Evolutionary conservation across 2,113 vertebrate genomes (phyloP), one percentile per base, ranked within the genome.

Genomic region (Daubentonia madagascariensis): DNA sequence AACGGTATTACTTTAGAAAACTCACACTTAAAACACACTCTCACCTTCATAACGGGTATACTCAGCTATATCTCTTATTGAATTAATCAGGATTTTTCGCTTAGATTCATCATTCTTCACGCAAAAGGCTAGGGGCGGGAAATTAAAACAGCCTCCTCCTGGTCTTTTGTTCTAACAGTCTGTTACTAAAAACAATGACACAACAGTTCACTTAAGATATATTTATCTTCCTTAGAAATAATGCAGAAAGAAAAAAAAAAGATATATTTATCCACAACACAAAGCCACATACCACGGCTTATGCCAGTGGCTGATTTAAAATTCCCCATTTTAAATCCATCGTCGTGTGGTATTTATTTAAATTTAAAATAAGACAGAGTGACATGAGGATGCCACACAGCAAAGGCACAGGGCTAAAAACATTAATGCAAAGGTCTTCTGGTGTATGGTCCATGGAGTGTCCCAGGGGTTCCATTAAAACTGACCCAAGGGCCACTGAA

Each of bases 21-120:
- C 96, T 90, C 95, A 97, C 97, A 95, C 96, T 89, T 91, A 94
- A 95, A 96, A 54, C 92, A 78, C 54, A 75, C 75, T 91, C 89
- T 93, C 92, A 95, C 61, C 17, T 88, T 85, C 88, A 67, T 63
- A 81, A 94, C 94, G 98, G 91, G 63, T 81, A 37, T 37, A 85
- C 68, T 84, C 94, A 91, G 89, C 96, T 97, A 28, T 91, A 97
- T 97, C 93, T 98, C 98, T 63, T 13, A 96, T 5, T 90, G 97
- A 96, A 95, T 98, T 97, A 97, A 98, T 98, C 97, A 97, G 95
- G 81, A 37, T 43, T 73, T 98, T 97, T 98, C 97, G 92, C 73
- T 59, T 84, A 28, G 89, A 94, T 91, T 78, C 89, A 81, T 97
- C 97, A 87, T 76, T 72, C 37, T 98, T 97, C 97, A 72, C 94